Evolutionary conservation across 53 echinoderm and acorn worm species (phyloP).

Genomic region (Hippasteria phrygiana): DNA sequence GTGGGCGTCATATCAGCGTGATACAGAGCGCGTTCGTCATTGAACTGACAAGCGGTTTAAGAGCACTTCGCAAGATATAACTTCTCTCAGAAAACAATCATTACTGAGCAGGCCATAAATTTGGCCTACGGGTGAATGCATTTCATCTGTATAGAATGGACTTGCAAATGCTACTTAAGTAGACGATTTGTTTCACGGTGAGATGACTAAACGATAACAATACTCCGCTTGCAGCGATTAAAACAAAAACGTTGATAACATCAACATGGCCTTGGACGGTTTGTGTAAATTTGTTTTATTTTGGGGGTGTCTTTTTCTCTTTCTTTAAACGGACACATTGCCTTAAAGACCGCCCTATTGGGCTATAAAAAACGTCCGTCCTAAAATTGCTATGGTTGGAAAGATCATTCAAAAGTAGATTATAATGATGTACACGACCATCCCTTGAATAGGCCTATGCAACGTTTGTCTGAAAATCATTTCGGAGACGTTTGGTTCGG

Average conservation of each 20-base stretch:
- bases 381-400: too few relatives aligned
- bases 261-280: not conserved
- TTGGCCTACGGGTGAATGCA: slow-evolving; percentile 26
- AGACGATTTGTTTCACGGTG: slow-evolving; percentile 50
- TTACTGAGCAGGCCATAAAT: slow-evolving; percentile 32
- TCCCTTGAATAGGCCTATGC: too few relatives aligned
- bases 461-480: too few relatives aligned
- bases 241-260: not conserved
- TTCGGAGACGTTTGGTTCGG: too few relatives aligned
- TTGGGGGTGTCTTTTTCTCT: not conserved
- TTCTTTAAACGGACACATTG: not conserved
- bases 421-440: too few relatives aligned
- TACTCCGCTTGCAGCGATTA: slow-evolving; percentile 36
- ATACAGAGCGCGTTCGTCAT: slow-evolving; percentile 38
- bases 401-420: too few relatives aligned
- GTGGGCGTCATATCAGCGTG: slow-evolving; percentile 43
- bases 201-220: slow-evolving; percentile 12
- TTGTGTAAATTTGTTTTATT: too few relatives aligned
- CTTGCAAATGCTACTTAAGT: slow-evolving; percentile 44
- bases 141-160: slow-evolving; percentile 25
- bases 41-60: slow-evolving; percentile 51
- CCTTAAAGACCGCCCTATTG: too few relatives aligned
- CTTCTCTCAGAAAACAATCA: slow-evolving; percentile 42
- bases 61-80: slow-evolving; percentile 45
- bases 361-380: too few relatives aligned